Evolutionary conservation across 2,888 invertebrate genomes (phyloP).

Genomic region (Molorchus minor): DNA sequence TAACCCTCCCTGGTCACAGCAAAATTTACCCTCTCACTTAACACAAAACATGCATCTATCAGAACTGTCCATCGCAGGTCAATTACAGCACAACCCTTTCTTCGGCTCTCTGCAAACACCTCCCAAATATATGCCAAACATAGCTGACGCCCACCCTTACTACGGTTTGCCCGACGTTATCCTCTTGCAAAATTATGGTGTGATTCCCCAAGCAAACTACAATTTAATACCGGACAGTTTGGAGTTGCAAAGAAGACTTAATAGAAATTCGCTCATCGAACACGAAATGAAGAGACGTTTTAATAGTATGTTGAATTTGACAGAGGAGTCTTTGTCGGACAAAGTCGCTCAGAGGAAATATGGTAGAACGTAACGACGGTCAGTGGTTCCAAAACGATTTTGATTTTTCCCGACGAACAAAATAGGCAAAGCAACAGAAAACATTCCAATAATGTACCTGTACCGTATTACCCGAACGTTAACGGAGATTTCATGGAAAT

Average conservation of each 20-base stretch:
- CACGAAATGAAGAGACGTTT: slow-evolving; percentile 54
- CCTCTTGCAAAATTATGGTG: slow-evolving; percentile 50
- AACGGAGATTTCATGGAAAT: slow-evolving; percentile 37
- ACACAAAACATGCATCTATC: slow-evolving; percentile 51
- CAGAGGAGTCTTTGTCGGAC: slow-evolving; percentile 35
- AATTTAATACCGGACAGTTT: slow-evolving; percentile 31
- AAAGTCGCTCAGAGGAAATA: slow-evolving; percentile 26
- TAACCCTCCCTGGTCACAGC: slow-evolving; percentile 58
- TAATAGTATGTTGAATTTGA: slow-evolving; percentile 51
- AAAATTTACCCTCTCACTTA: slow-evolving; percentile 47
- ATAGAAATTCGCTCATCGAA: slow-evolving; percentile 45
- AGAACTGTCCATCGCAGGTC: slow-evolving; percentile 47
- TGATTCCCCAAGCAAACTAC: slow-evolving; percentile 37
- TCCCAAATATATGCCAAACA: slow-evolving; percentile 33
- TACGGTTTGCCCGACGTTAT: slow-evolving; percentile 50
- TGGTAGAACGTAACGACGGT: slow-evolving; percentile 42
- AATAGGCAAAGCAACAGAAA: slow-evolving; percentile 20
- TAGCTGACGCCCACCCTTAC: slow-evolving; percentile 34
- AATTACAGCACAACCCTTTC: slow-evolving; percentile 42
- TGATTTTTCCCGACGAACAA: slow-evolving; percentile 24
- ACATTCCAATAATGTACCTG: slow-evolving; percentile 30
- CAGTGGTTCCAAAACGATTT: slow-evolving; percentile 39
- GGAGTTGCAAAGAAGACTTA: slow-evolving; percentile 34
- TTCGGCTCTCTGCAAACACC: slow-evolving; percentile 44
- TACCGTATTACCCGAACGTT: slow-evolving; percentile 44